Conservation (phyloP, 1,140 invertebrate species). For the Triops longicaudatus region DNA sequence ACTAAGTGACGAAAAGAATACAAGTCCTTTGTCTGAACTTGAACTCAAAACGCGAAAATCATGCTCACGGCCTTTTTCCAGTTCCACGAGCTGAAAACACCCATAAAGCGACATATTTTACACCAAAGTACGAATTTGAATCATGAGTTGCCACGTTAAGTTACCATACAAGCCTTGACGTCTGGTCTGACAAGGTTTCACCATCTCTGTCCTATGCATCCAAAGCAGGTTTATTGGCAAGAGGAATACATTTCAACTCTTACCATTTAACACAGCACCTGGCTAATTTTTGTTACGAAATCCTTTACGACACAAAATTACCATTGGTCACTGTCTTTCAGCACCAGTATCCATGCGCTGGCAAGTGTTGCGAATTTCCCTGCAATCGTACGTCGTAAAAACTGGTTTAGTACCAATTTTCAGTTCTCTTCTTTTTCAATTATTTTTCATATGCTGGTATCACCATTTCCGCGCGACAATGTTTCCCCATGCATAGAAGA, state of each 20-base stretch:
- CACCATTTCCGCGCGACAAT: neutral
- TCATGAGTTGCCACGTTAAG: too few species aligned
- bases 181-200: neutral
- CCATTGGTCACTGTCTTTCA: too few species aligned
- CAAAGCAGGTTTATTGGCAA: neutral
- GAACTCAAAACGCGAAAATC: conserved; percentile 1
- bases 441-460: neutral
- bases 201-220: neutral
- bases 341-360: too few species aligned
- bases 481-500: neutral
- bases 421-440: neutral
- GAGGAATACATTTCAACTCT: neutral
- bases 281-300: too few species aligned
- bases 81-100: too few species aligned
- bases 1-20: neutral
- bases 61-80: neutral
- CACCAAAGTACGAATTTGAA: too few species aligned
- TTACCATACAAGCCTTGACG: too few species aligned
- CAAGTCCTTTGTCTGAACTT: neutral
- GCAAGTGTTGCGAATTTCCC: too few species aligned
- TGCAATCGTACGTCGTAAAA: too few species aligned
- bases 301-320: too few species aligned
- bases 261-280: too few species aligned
- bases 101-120: too few species aligned
- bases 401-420: neutral